phyloP scores from a whole-genome alignment of 2,888 invertebrate species.

The Taphrorychus bicolor region DNA sequence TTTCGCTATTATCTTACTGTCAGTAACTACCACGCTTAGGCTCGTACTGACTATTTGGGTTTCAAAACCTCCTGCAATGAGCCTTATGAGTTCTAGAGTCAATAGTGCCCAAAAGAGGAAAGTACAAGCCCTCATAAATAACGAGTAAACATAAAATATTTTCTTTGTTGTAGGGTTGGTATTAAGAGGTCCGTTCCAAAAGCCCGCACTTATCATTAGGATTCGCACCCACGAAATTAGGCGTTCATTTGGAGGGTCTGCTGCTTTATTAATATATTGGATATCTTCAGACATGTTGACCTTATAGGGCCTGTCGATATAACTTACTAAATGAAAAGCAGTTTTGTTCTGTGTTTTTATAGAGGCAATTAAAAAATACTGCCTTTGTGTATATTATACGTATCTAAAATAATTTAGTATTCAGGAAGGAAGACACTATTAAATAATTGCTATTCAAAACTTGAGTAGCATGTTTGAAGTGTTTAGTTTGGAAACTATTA shows the following conservation, averaged over 20 bases:
- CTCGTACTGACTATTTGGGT: conserved; percentile 6
- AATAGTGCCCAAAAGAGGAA: conserved; percentile 3
- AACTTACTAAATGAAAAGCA: not conserved
- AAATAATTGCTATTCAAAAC: too few relatives aligned
- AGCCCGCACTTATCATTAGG: conserved; percentile 10
- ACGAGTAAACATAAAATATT: conserved; percentile 6
- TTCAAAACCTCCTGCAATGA: not conserved
- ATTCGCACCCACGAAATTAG: conserved; percentile 8
- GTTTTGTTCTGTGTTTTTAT: not conserved
- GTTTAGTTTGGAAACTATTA: too few relatives aligned
- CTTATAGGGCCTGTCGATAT: too few relatives aligned
- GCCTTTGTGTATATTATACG: too few relatives aligned
- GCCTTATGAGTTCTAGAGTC: not conserved
- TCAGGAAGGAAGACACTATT: too few relatives aligned
- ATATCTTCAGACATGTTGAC: too few relatives aligned
- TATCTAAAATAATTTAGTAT: too few relatives aligned
- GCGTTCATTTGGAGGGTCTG: not conserved
- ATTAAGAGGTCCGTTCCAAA: conserved; percentile 6
- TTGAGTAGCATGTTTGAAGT: too few relatives aligned
- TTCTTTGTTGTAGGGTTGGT: not conserved
- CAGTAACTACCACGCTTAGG: conserved; percentile 6
- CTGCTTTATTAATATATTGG: not conserved
- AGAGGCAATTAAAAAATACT: too few relatives aligned
- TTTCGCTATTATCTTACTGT: conserved; percentile 8
- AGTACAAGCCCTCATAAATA: conserved; percentile 1